Percentiles rank a stretch among this genome's conserved stretches.
Conservation (phyloP, 2,797 vertebrate species). For the Sebastolobus altivelis region DNA sequence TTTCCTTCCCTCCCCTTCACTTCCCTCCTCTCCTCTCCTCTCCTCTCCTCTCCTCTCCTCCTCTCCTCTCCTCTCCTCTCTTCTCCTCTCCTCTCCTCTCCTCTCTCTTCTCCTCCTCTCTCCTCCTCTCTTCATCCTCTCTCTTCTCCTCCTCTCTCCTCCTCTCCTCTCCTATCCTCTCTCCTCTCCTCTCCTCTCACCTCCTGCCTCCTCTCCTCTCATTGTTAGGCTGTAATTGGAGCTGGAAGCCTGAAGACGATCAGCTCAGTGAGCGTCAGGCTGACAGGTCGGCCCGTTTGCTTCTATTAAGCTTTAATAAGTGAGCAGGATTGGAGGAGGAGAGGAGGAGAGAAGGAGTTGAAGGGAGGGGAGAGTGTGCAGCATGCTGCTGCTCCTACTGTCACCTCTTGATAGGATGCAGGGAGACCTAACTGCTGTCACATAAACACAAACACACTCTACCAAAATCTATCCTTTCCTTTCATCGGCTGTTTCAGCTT, state of each 20-base stretch:
- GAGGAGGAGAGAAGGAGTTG: constrained; percentile 39
- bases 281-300: constrained; percentile 78
- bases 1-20: background rate
- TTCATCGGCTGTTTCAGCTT: constrained; percentile 47
- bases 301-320: constrained; percentile 84
- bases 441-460: constrained; percentile 25
- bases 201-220: constrained; percentile 35
- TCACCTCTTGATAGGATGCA: constrained; percentile 46
- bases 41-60: constrained; percentile 28
- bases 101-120: no score
- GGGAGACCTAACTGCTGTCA: constrained; percentile 50
- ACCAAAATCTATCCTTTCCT: constrained; percentile 26
- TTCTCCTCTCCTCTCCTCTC: constrained; percentile 20
- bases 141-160: no score
- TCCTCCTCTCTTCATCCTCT: constrained; percentile 7
- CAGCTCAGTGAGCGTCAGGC: constrained; percentile 66
- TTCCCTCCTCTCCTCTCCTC: background rate
- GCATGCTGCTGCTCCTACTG: constrained; percentile 47
- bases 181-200: background rate
- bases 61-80: background rate
- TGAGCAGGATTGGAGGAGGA: constrained; percentile 61
- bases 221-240: constrained; percentile 82
- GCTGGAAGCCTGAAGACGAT: constrained; percentile 73
- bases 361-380: constrained; percentile 50
- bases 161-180: background rate